phyloP scores from a whole-genome alignment of 2,113 vertebrate species.

The Isichthys henryi region DNA sequence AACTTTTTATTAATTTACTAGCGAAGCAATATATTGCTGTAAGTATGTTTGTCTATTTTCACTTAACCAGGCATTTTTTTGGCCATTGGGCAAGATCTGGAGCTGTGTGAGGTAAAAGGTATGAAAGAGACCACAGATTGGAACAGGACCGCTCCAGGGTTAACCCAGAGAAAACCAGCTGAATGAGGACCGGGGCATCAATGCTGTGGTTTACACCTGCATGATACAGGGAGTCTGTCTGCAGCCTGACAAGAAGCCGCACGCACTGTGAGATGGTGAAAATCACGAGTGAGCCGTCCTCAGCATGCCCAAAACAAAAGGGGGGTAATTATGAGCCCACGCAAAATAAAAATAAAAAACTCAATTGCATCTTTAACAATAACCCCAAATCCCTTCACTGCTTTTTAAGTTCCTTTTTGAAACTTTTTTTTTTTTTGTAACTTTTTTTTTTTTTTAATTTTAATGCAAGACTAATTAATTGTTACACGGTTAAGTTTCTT shows the following conservation, averaged over 20 bases:
- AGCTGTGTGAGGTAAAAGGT: neutral
- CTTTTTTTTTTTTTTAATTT: slow-evolving; percentile 25
- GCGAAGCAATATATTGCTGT: neutral
- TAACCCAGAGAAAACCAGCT: neutral
- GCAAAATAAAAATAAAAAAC: slow-evolving; percentile 18
- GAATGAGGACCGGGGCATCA: neutral
- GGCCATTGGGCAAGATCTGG: neutral
- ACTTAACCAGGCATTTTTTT: neutral
- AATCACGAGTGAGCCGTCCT: neutral
- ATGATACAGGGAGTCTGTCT: neutral
- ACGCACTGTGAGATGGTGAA: neutral
- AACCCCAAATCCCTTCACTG: slow-evolving; percentile 45
- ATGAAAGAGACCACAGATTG: neutral
- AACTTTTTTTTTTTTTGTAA: slow-evolving; percentile 51
- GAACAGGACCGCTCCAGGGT: neutral
- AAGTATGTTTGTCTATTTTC: neutral
- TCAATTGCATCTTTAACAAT: slow-evolving; percentile 45
- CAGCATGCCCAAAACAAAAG: slow-evolving; percentile 41
- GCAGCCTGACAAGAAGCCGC: slow-evolving; percentile 18
- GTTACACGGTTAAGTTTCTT: slow-evolving; percentile 44
- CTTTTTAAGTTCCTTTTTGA: slow-evolving; percentile 37
- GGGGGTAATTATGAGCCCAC: slow-evolving; percentile 46
- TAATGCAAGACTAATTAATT: slow-evolving; percentile 56
- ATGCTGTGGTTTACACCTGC: neutral
- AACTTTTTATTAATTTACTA: neutral